Percentiles rank a stretch among this genome's conserved stretches.
phyloP scores from a whole-genome alignment of 1,140 invertebrate species.

The Caenorhabditis latens region DNA sequence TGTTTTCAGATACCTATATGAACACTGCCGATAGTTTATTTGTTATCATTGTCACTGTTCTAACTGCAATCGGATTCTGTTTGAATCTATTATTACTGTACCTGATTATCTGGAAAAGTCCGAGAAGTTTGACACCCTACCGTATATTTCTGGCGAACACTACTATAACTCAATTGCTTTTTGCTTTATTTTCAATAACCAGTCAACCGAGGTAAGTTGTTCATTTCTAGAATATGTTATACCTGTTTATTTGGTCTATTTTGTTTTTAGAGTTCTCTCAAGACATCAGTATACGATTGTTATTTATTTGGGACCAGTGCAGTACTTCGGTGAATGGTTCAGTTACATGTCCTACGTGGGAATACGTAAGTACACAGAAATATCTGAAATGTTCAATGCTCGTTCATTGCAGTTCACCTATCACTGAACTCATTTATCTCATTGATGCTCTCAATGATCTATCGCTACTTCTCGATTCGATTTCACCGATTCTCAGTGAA shows the following conservation, averaged over 20 bases:
- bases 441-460: conserved; percentile 47
- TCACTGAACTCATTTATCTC: conserved; percentile 39
- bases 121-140: conserved; percentile 10
- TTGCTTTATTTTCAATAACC: neutral
- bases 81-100: neutral
- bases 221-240: neutral
- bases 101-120: conserved; percentile 40
- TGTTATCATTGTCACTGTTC: neutral
- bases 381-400: neutral
- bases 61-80: neutral
- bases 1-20: conserved; percentile 42
- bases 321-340: conserved; percentile 36
- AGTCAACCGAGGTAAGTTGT: conserved; percentile 18
- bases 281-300: conserved; percentile 29
- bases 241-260: neutral
- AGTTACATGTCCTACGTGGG: conserved; percentile 53
- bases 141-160: conserved; percentile 42
- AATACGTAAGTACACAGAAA: conserved; percentile 23
- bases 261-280: conserved; percentile 8
- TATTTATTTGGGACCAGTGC: conserved; percentile 30
- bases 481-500: conserved; percentile 26
- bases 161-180: conserved; percentile 24
- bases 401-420: conserved; percentile 3
- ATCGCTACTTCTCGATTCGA: conserved; percentile 23
- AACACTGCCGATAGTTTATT: conserved; percentile 20